A percentile compares a stretch with the other conserved stretches of the same genome.
Conservation (phyloP, 2,888 invertebrate species). For the Tetrapedia diversipes region DNA sequence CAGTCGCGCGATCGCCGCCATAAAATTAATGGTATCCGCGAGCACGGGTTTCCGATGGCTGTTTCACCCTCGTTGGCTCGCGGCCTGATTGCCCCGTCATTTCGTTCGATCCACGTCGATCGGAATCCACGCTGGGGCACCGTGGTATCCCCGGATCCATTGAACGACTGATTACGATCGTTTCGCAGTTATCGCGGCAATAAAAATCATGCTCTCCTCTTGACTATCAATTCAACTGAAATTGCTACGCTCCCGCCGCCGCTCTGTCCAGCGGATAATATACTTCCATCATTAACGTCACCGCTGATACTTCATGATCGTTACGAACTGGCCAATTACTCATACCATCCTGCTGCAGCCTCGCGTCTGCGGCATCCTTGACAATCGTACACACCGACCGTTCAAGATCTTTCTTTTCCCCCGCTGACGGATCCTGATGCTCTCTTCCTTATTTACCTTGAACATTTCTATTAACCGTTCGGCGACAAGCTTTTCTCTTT, state of each 20-base stretch:
- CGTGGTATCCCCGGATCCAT: constrained; percentile 53
- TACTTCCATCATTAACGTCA: constrained; percentile 62
- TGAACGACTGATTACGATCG: constrained; percentile 64
- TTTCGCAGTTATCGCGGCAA: constrained; percentile 62
- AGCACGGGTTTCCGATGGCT: constrained; percentile 47
- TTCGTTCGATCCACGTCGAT: constrained; percentile 39
- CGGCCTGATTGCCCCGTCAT: constrained; percentile 57
- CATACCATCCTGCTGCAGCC: constrained; percentile 40
- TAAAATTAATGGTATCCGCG: constrained; percentile 49
- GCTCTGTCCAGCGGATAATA: constrained; percentile 39
- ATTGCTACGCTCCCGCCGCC: constrained; percentile 56
- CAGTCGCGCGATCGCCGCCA: constrained; percentile 25
- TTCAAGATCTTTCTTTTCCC: neutral
- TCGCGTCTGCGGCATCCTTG: constrained; percentile 23
- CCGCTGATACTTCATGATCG: constrained; percentile 61
- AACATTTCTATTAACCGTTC: neutral
- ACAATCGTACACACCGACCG: constrained; percentile 45
- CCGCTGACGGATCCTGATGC: constrained; percentile 6
- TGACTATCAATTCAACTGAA: constrained; percentile 62
- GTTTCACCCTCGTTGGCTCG: constrained; percentile 53
- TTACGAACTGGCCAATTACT: constrained; percentile 62
- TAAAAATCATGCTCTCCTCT: constrained; percentile 61
- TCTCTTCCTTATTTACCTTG: constrained; percentile 12
- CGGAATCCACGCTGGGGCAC: constrained; percentile 21
- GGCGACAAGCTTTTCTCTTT: too few species aligned